Percentiles rank a stretch among this genome's conserved stretches.
phyloP scores from a whole-genome alignment of 2,888 invertebrate genomes.

The Phortica okadai region DNA sequence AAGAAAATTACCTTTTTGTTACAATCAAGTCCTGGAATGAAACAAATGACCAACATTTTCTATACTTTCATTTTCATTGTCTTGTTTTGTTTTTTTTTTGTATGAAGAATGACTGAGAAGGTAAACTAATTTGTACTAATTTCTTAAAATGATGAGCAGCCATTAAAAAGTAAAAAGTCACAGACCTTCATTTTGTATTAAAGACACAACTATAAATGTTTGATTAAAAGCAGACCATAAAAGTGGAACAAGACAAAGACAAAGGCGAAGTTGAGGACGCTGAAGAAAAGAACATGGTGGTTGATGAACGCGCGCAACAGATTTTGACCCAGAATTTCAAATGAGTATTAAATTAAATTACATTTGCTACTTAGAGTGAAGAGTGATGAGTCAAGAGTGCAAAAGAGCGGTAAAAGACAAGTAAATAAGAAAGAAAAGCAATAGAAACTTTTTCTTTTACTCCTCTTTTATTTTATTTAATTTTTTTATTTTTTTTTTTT shows the following conservation, averaged over 20 bases:
- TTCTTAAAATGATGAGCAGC: conserved; percentile 17
- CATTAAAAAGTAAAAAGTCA: conserved; percentile 26
- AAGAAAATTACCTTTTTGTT: background rate
- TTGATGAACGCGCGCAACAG: conserved; percentile 3
- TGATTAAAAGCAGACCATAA: conserved; percentile 27
- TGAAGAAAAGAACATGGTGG: background rate
- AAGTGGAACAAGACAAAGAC: background rate
- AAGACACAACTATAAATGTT: conserved; percentile 28
- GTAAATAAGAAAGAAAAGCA: background rate
- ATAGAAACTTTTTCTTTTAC: background rate
- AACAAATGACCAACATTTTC: background rate
- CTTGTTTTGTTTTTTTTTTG: conserved; percentile 18
- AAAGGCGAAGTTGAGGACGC: background rate
- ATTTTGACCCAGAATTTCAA: conserved; percentile 26
- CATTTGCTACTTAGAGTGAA: conserved; percentile 10
- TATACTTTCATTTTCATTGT: background rate
- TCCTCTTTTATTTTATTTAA: too few species aligned
- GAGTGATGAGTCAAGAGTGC: background rate
- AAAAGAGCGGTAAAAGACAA: background rate
- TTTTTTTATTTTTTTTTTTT: too few species aligned
- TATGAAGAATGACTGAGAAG: background rate
- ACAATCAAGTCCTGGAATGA: background rate
- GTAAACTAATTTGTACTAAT: conserved; percentile 17
- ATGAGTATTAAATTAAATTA: conserved; percentile 32
- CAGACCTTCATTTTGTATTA: background rate